Base-by-base conservation (phyloP, 1,140 invertebrate species). In the Charaxes varanes region DNA sequence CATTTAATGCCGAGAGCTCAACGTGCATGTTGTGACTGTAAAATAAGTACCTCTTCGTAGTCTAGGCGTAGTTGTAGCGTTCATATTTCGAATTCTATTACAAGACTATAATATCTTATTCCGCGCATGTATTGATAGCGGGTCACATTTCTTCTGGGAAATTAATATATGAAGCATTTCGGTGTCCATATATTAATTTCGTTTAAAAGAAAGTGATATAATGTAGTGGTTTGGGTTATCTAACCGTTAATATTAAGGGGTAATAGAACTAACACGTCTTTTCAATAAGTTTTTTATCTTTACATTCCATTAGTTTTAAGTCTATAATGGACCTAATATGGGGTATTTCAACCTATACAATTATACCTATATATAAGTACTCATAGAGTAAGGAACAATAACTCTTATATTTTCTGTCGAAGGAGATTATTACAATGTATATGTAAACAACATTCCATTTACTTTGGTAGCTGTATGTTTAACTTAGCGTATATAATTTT, bases 211-310 rank as follows among this genome's bases (percentile, higher is more conserved):
- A 28, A 28, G 14, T 27, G 16, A 42, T 35, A 43, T 46, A 68
- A 63, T 66, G 55, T 49, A 40, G 62, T 60, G 73, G 77, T 72
- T 81, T 81, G 67, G 77, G 73, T 70, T 65, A 59, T 65, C 60
- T 78, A 80, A 80, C 65, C 66, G 65, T 66, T 79, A 76, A 52
- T 57, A 42, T 47, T 73, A 77, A 71, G 66, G 64, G 76, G 68
- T 69, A 62, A 49, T 61, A 62, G 54, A 56, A 80, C 73, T 81
- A 81, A 81, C 76, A 77, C 22, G 53, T 44, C 19, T 54, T 37
- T 47, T 46, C 37, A 43, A 52, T 62, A 57, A 60, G 50, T 48
- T 53, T 63, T 47, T 44, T 59, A 51, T 56, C 38, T 62, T 58
- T 59, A 79, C 72, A 77, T 78, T 80, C 73, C 73, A 70, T 22